Evolutionary conservation across 2,797 vertebrate species (phyloP).

Genomic region (Loris lydekkerianus): DNA sequence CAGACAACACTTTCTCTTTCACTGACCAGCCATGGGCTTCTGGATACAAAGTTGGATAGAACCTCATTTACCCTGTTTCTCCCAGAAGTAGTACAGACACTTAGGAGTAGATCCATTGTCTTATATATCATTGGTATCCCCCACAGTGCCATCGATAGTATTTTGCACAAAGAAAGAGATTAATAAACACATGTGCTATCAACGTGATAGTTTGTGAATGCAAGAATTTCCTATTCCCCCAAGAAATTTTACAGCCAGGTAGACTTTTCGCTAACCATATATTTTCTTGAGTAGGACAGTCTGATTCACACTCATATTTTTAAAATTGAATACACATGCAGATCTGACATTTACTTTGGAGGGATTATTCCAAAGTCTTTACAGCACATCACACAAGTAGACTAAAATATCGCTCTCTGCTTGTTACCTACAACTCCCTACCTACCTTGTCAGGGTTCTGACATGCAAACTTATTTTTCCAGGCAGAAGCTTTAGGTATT

Average conservation of each 20-base stretch:
- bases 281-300: conserved; percentile 3
- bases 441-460: conserved; percentile 34
- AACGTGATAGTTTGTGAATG: background rate
- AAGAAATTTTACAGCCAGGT: background rate
- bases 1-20: background rate
- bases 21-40: too few species aligned
- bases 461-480: background rate
- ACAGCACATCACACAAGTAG: background rate
- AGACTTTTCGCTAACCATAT: background rate
- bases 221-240: background rate
- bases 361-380: conserved; percentile 3
- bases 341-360: conserved; percentile 40
- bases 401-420: background rate
- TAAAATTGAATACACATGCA: background rate
- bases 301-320: background rate
- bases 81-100: background rate
- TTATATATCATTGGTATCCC: too few species aligned
- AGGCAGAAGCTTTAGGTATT: conserved; percentile 33
- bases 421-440: background rate
- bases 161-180: background rate
- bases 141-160: background rate
- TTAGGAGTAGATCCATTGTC: background rate
- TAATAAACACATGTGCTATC: background rate
- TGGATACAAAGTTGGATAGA: background rate
- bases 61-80: background rate